phyloP scores from a whole-genome alignment of 1,140 invertebrate genomes.

The Drosophila guanche region DNA sequence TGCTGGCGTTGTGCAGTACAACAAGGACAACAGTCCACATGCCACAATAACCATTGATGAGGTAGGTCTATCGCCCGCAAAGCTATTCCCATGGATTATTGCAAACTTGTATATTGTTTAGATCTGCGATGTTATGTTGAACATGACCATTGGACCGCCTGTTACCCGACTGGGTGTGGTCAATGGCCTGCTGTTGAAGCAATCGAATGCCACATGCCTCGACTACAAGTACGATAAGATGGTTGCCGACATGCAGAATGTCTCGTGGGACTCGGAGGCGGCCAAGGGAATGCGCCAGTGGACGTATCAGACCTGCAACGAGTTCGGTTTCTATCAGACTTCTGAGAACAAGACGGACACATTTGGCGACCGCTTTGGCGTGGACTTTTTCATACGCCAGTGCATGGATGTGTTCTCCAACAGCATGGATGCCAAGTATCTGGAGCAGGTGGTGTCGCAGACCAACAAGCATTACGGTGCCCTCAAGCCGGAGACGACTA shows the following conservation, averaged over 20 bases:
- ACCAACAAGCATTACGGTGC: conserved; percentile 94
- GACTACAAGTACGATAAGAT: conserved; percentile 93
- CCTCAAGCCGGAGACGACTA: conserved; percentile 87
- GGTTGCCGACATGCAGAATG: conserved; percentile 89
- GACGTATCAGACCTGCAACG: conserved; percentile 97
- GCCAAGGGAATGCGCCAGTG: conserved; percentile 91
- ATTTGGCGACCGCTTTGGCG: conserved; percentile 91
- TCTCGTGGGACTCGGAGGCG: conserved; percentile 87
- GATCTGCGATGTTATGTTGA: conserved; percentile 90
- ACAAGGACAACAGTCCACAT: conserved; percentile 94
- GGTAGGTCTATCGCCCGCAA: conserved; percentile 19
- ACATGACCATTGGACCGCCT: conserved; percentile 85
- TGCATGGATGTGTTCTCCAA: conserved; percentile 93
- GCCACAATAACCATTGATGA: conserved; percentile 91
- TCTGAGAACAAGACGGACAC: conserved; percentile 89
- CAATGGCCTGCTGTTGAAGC: conserved; percentile 88
- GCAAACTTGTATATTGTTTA: conserved; percentile 1
- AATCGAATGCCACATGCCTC: conserved; percentile 90
- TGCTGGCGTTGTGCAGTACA: conserved; percentile 96
- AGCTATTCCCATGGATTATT: not conserved
- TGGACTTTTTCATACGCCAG: conserved; percentile 92
- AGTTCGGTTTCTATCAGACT: conserved; percentile 97
- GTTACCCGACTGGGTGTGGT: conserved; percentile 90
- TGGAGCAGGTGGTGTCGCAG: conserved; percentile 85
- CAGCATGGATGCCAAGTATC: conserved; percentile 69